Percentiles rank a stretch among this genome's conserved stretches.
Evolutionary conservation across 2,888 invertebrate genomes (phyloP).

Genomic region (Apamea monoglypha): DNA sequence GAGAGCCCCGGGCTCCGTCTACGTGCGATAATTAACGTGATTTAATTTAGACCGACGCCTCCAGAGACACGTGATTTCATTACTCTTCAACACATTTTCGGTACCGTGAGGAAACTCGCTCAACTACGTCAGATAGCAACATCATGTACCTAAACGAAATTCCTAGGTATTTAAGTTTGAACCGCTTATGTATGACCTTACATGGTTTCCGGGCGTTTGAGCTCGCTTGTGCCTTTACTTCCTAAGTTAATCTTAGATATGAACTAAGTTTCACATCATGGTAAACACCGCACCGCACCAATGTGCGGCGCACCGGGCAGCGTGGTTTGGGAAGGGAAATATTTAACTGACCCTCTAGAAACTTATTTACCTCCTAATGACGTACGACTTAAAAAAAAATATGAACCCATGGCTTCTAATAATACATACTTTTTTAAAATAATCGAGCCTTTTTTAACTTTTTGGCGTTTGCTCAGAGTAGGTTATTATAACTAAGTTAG

Average conservation of each 20-base stretch:
- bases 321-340: not conserved
- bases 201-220: not conserved
- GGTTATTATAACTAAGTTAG: not conserved
- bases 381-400: not conserved
- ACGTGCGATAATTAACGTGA: slow-evolving; percentile 82
- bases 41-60: slow-evolving; percentile 83
- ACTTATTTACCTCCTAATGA: not conserved
- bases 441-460: not conserved
- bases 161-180: slow-evolving; percentile 17
- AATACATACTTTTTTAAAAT: not conserved
- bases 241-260: not conserved
- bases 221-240: not conserved
- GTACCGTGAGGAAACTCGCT: slow-evolving; percentile 51
- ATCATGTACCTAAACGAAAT: slow-evolving; percentile 40
- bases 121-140: slow-evolving; percentile 20
- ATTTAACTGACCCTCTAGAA: not conserved
- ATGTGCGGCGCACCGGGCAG: not conserved
- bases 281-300: not conserved
- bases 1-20: slow-evolving; percentile 68
- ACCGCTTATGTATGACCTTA: not conserved
- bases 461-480: not conserved
- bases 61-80: slow-evolving; percentile 85
- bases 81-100: slow-evolving; percentile 82
- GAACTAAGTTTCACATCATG: not conserved
- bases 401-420: not conserved